Evolutionary conservation across 2,888 invertebrate species (phyloP), one percentile per base, ranked within the genome.

Genomic region (Zaprionus obscuricornis): DNA sequence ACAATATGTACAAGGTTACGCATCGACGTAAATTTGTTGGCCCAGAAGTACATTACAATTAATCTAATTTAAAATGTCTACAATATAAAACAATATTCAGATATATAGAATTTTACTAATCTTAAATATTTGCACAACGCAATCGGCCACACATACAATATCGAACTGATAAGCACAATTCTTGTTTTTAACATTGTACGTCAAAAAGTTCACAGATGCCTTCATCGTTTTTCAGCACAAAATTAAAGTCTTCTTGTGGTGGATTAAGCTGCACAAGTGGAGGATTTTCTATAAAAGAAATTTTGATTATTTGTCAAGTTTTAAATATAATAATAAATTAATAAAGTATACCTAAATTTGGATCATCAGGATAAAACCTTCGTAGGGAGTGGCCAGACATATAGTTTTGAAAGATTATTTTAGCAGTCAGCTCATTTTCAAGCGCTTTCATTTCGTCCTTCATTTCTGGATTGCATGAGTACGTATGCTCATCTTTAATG

Each of bases 191-290:
- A 40, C 87, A 86, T 36, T 87, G 81, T 72, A 90, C 85, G 63
- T 90, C 90, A 66, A 88, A 90, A 26, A 90, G 78, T 57, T 90
- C 90, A 66, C 90, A 90, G 52, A 90, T 77, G 22, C 90, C 89
- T 64, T 90, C 90, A 58, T 88, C 81, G 39, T 69, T 77, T 55
- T 76, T 79, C 37, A 90, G 63, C n/a, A 78, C 86, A 57, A 88
- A 90, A 45, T 85, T 85, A 29, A 88, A 90, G 66, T 90, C 89
- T 31, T 83, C 74, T 55, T 82, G 87, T 10, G 89, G 89, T 16
- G 90, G 90, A 76, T 88, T 87, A 1, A 90, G 54, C 46, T 86
- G 87, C 33, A 90, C 47, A 3, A 90, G 62, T 5, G 90, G 89
- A 10, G 88, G 74, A 62, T 89, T 87, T 64, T 87, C 90, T 90